These are phyloP conservation scores for Drosophila punjabiensis DNA, from an alignment of 1,140 invertebrate species.

Conservation along the genomic window DNA sequence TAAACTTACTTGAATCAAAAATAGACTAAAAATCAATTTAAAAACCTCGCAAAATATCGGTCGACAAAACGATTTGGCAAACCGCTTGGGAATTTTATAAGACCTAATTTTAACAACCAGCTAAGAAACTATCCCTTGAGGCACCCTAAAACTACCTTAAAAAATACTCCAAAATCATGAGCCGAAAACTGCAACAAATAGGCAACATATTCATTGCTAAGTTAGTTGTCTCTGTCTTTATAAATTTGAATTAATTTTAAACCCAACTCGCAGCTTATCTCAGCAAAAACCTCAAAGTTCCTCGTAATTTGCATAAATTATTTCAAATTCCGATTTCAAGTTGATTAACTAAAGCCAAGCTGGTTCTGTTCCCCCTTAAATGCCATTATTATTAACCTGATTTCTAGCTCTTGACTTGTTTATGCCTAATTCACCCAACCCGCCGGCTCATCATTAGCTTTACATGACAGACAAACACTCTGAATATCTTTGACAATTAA, in stretches of 20 bases:
- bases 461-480: constrained; percentile 14
- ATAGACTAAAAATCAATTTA: not conserved
- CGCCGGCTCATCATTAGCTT: constrained; percentile 2
- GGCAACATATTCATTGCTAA: too few relatives aligned
- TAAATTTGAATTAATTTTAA: not conserved
- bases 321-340: not conserved
- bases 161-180: not conserved
- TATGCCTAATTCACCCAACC: not conserved
- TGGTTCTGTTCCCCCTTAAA: constrained; percentile 1
- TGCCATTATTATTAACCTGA: constrained; percentile 8
- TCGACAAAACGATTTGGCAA: too few relatives aligned
- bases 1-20: not conserved
- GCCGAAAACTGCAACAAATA: not conserved
- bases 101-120: too few relatives aligned
- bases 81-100: too few relatives aligned
- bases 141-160: too few relatives aligned
- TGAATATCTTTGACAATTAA: constrained; percentile 16
- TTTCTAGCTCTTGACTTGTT: constrained; percentile 13
- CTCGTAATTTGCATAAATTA: not conserved
- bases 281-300: not conserved
- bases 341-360: constrained; percentile 1
- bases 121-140: too few relatives aligned
- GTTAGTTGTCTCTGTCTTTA: not conserved
- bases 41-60: too few relatives aligned
- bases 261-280: not conserved